A percentile compares a stretch with the other conserved stretches of the same genome.
Evolutionary conservation across 1,140 invertebrate genomes (phyloP).

Genomic region (Drosophila nigromelanica): DNA sequence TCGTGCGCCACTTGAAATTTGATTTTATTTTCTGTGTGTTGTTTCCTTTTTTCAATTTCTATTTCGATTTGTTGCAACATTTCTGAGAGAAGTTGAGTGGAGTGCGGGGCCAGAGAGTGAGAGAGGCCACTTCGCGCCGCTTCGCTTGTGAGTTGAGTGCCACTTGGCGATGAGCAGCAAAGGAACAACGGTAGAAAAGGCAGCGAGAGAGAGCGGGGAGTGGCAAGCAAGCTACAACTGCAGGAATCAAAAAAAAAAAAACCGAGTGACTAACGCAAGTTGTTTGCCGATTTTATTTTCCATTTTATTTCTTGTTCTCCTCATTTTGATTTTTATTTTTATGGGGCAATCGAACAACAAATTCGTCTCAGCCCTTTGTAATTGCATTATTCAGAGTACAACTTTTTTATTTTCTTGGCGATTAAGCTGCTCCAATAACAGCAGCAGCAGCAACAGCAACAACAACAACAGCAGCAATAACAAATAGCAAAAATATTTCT

Average conservation of each 20-base stretch:
- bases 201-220: not conserved
- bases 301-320: not conserved
- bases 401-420: constrained; percentile 4
- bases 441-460: constrained; percentile 11
- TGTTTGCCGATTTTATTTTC: not conserved
- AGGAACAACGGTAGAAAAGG: not conserved
- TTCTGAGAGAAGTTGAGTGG: not conserved
- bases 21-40: constrained; percentile 57
- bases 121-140: constrained; percentile 26
- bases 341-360: constrained; percentile 44
- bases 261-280: constrained; percentile 32
- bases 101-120: too few relatives aligned
- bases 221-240: not conserved
- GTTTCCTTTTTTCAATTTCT: constrained; percentile 6
- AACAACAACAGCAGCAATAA: constrained; percentile 1
- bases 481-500: constrained; percentile 11
- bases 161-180: constrained; percentile 23
- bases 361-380: constrained; percentile 45
- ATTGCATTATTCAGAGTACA: constrained; percentile 43
- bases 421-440: constrained; percentile 26
- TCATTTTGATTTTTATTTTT: constrained; percentile 14
- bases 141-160: constrained; percentile 40
- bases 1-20: constrained; percentile 69
- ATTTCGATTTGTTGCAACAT: constrained; percentile 76
- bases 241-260: not conserved